Percentiles rank a stretch among this genome's conserved stretches.
These are phyloP conservation scores for Drosophila cognata DNA, from an alignment of 2,888 invertebrate species.

Conservation along the genomic window DNA sequence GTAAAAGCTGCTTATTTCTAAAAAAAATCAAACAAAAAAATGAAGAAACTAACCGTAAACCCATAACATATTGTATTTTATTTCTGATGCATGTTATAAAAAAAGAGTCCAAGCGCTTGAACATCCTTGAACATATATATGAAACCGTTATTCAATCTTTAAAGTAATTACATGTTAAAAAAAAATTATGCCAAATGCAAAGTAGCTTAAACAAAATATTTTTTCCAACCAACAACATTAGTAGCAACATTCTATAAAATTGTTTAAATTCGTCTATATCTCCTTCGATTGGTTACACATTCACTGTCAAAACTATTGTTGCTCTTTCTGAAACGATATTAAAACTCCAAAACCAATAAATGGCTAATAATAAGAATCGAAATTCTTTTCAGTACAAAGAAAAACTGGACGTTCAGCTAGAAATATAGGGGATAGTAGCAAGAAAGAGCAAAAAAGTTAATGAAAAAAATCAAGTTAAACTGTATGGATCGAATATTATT, in stretches of 20 bases:
- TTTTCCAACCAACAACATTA: not conserved
- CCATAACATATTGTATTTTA: slow-evolving; percentile 24
- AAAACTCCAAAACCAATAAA: slow-evolving; percentile 19
- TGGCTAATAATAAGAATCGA: not conserved
- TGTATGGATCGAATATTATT: slow-evolving; percentile 46
- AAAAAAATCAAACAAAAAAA: slow-evolving; percentile 8
- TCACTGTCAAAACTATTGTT: slow-evolving; percentile 5
- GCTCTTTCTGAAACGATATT: slow-evolving; percentile 5
- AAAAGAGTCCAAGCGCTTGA: slow-evolving; percentile 7
- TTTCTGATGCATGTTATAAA: slow-evolving; percentile 20
- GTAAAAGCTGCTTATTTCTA: slow-evolving; percentile 44
- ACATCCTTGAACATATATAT: slow-evolving; percentile 22
- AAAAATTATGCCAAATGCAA: slow-evolving; percentile 11
- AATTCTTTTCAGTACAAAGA: slow-evolving; percentile 22
- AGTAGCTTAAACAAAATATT: not conserved
- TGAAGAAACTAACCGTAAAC: not conserved
- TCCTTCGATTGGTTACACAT: not conserved
- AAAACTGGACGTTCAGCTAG: slow-evolving; percentile 43
- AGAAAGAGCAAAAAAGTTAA: not conserved
- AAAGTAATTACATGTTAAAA: not conserved
- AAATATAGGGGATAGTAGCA: slow-evolving; percentile 17
- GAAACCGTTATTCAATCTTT: slow-evolving; percentile 13
- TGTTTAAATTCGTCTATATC: not conserved
- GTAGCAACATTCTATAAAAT: not conserved
- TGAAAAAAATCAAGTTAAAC: slow-evolving; percentile 1